These are phyloP conservation scores for Kryptopterus vitreolus DNA, from an alignment of 2,797 vertebrate species.

Conservation along the genomic window DNA sequence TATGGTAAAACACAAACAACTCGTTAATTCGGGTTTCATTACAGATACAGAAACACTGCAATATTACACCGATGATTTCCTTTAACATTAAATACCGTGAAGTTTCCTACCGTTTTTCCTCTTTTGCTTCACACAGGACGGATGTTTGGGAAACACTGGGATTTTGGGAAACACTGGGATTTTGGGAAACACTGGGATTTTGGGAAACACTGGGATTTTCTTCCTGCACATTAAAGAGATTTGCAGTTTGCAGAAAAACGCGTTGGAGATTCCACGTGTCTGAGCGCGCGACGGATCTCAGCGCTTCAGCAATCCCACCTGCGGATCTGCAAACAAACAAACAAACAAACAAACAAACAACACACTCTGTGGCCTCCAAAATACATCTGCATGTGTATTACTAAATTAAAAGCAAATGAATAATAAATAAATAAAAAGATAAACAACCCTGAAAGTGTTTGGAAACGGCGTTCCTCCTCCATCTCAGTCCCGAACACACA, in stretches of 20 bases:
- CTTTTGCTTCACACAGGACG: constrained; percentile 6
- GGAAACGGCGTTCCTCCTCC: constrained; percentile 12
- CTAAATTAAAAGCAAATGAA: neutral
- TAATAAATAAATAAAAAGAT: neutral
- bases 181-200: too few species aligned
- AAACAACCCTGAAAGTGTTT: constrained; percentile 54
- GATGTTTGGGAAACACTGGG: too few species aligned
- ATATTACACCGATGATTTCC: neutral
- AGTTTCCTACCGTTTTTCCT: constrained; percentile 56
- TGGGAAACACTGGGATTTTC: too few species aligned
- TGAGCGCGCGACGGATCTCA: constrained; percentile 55
- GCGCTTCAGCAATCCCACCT: constrained; percentile 59
- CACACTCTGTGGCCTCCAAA: neutral
- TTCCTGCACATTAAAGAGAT: constrained; percentile 38
- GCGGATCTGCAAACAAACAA: constrained; percentile 51
- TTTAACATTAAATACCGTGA: neutral
- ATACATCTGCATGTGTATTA: neutral
- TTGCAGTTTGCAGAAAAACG: constrained; percentile 10
- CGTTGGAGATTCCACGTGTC: constrained; percentile 45
- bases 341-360: too few species aligned
- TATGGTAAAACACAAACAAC: too few species aligned
- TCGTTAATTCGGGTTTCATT: too few species aligned
- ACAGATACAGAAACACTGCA: neutral
- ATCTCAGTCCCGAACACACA: neutral
- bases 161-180: too few species aligned